Evolutionary conservation across 1,140 invertebrate genomes (phyloP).

Genomic region (Bombus difficillimus): DNA sequence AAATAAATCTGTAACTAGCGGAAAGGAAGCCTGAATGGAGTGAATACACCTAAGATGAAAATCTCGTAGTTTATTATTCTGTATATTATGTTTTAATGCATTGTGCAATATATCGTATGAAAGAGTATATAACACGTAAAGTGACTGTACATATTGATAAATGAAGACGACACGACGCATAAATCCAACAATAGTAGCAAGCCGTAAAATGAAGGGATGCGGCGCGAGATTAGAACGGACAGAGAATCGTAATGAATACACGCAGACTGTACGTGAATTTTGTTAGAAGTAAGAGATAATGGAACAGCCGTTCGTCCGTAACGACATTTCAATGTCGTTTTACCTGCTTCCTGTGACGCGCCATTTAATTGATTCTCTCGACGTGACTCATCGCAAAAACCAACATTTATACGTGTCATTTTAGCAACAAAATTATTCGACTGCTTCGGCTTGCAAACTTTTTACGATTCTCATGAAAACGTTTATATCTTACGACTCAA

Average conservation of each 20-base stretch:
- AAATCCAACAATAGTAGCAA: constrained; percentile 10
- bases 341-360: constrained; percentile 54
- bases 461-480: neutral
- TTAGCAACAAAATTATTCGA: constrained; percentile 34
- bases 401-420: constrained; percentile 29
- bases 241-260: constrained; percentile 4
- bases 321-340: constrained; percentile 54
- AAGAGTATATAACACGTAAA: neutral
- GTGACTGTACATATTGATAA: constrained; percentile 1
- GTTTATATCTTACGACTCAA: neutral
- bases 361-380: constrained; percentile 59
- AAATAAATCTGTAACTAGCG: neutral
- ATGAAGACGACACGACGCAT: neutral
- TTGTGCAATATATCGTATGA: neutral
- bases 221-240: constrained; percentile 5
- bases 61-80: neutral
- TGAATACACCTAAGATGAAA: neutral
- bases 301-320: constrained; percentile 16
- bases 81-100: neutral
- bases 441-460: constrained; percentile 3
- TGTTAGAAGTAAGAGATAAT: constrained; percentile 32
- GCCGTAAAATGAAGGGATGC: neutral
- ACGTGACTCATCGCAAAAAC: constrained; percentile 58
- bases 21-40: too few relatives aligned
- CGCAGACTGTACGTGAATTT: constrained; percentile 36